Evolutionary conservation across 2,113 vertebrate species (phyloP).

Genomic region (Zosterops pallidus): DNA sequence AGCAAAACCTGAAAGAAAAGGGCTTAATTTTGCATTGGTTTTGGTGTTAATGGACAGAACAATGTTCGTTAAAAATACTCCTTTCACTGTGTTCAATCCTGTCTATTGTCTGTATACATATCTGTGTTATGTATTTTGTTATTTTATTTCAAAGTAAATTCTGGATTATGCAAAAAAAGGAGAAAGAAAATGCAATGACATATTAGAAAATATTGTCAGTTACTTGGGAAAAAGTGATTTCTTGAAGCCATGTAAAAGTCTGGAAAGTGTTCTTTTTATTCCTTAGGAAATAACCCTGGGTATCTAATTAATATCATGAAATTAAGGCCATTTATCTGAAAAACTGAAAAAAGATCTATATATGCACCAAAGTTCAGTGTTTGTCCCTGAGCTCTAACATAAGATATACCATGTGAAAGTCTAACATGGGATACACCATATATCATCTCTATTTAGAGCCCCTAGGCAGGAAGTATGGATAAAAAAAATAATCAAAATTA

Average conservation of each 20-base stretch:
- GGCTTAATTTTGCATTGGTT: neutral
- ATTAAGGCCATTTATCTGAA: constrained; percentile 70
- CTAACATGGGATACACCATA: constrained; percentile 43
- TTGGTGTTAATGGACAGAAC: neutral
- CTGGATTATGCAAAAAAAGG: neutral
- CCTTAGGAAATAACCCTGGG: constrained; percentile 67
- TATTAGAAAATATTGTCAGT: neutral
- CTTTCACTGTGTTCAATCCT: neutral
- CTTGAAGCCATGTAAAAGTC: constrained; percentile 43
- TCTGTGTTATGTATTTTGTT: neutral
- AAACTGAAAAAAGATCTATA: constrained; percentile 57
- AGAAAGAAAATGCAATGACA: neutral
- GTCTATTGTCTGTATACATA: neutral
- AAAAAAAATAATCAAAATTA: constrained; percentile 73
- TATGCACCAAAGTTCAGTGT: constrained; percentile 63
- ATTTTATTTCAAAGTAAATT: neutral
- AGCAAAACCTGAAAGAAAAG: neutral
- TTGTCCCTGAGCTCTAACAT: constrained; percentile 67
- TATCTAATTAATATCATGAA: constrained; percentile 65
- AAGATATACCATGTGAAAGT: constrained; percentile 35
- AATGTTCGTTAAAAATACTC: neutral
- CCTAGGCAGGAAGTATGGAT: constrained; percentile 71
- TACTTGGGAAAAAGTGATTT: constrained; percentile 25
- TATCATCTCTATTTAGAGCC: constrained; percentile 70
- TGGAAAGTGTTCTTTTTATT: constrained; percentile 64